Conservation (phyloP, 2,888 invertebrate species). For the Chalcosyrphus nemorum region DNA sequence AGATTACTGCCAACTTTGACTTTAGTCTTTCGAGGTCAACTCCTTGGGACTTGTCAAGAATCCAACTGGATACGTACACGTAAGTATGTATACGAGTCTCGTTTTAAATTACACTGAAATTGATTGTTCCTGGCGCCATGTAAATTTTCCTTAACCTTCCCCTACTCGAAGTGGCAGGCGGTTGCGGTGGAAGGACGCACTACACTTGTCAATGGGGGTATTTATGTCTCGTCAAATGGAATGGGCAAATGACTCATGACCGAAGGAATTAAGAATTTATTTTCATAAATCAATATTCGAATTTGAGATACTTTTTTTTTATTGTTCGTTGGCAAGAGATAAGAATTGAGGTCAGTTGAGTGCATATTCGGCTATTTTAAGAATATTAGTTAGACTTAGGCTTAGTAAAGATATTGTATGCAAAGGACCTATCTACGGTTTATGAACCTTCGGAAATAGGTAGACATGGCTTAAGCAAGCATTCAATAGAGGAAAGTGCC, state of each 20-base stretch:
- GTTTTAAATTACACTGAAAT: slow-evolving; percentile 9
- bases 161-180: background rate
- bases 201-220: background rate
- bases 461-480: too few relatives aligned
- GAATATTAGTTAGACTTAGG: too few relatives aligned
- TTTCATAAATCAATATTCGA: background rate
- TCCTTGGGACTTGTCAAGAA: slow-evolving; percentile 21
- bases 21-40: slow-evolving; percentile 1
- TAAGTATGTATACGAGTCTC: background rate
- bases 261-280: background rate
- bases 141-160: slow-evolving; percentile 13
- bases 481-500: too few relatives aligned
- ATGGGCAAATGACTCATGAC: background rate
- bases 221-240: background rate
- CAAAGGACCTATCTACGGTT: too few relatives aligned
- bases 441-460: too few relatives aligned
- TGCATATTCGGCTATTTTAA: too few relatives aligned
- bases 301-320: background rate
- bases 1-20: slow-evolving; percentile 6
- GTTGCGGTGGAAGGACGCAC: too few relatives aligned
- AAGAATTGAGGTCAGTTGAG: too few relatives aligned
- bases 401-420: too few relatives aligned
- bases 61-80: background rate
- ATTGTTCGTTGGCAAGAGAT: too few relatives aligned
- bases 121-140: slow-evolving; percentile 29